Evolutionary conservation across 2,113 vertebrate species (phyloP), one percentile per base, ranked within the genome.

Genomic region (Oophaga pumilio): DNA sequence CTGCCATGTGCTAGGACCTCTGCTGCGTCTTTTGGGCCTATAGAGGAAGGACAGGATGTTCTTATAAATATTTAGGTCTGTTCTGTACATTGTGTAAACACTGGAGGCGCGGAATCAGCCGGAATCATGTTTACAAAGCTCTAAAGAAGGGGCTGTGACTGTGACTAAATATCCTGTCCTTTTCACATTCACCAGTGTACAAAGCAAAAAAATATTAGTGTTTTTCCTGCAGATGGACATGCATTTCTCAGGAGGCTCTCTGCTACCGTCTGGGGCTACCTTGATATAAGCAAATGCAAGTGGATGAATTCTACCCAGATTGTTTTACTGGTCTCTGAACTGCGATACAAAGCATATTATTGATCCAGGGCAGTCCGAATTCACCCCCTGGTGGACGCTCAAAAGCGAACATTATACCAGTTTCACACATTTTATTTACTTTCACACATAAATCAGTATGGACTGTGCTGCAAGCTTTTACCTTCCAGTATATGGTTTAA

Each of bases 61-160:
- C 56, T 60, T 17, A 60, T 60, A 79, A 56, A 60, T 26, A 43
- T 80, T 59, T 79, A 26, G 77, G 57, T 57, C 78, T 80, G n/a
- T 80, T 26, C 24, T 80, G 56, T 80, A 80, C 28, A 62, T 60
- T 20, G 28, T 80, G 71, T 50, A 50, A 73, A 73, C 69, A 8
- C n/a, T 14, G 14, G 22, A 71, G 71, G 50, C 15, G 15, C 49
- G 17, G 33, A 76, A 76, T 22, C 74, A n/a, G 49, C n/a, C 1
- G 9, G 50, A 22, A 8, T 77, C 73, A 76, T n/a, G 50, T 76
- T 52, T 76, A 50, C 73, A 22, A 50, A 50, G 74, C 71, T 10
- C 8, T 15, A 12, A 9, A 2, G 49, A 43, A 49, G 71, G 71
- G 15, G 3, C 33, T 43, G 33, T 33, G 33, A 43, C 33, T 43